Percentiles rank a stretch among this genome's conserved stretches.
Conservation (phyloP, 2,113 vertebrate species). For the Bombycilla garrulus region DNA sequence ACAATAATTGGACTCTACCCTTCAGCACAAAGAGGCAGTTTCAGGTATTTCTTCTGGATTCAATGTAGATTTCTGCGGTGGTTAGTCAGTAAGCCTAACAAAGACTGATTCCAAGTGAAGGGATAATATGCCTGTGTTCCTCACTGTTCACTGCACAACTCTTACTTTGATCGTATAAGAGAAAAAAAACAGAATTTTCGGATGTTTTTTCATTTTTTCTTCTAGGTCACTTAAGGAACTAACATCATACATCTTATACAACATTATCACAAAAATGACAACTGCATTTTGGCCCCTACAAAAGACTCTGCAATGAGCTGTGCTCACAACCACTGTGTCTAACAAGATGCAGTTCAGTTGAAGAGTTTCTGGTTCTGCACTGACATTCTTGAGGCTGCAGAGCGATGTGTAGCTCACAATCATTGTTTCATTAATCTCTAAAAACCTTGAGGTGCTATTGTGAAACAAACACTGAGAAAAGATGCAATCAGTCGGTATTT, state of each 20-base stretch:
- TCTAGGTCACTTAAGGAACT: not conserved
- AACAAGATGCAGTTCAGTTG: not conserved
- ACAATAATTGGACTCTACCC: not conserved
- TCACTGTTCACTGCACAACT: fast-evolving
- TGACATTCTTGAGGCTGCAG: not conserved
- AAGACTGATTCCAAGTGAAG: not conserved
- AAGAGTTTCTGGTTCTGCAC: not conserved
- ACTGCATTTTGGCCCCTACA: not conserved
- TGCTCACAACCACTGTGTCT: not conserved
- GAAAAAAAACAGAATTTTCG: not conserved
- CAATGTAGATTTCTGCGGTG: not conserved
- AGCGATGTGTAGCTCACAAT: not conserved
- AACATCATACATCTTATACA: not conserved
- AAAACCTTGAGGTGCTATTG: not conserved
- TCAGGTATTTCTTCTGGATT: not conserved
- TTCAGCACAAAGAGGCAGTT: not conserved
- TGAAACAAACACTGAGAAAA: not conserved
- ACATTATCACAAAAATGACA: not conserved
- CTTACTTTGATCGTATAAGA: not conserved
- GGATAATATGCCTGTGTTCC: not conserved
- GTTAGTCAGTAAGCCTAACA: not conserved
- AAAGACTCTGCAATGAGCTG: not conserved
- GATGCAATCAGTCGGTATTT: not conserved
- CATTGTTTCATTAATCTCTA: not conserved
- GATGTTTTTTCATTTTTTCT: not conserved